Evolutionary conservation across 2,888 invertebrate species (phyloP).

Genomic region (Nymphalis c-album): DNA sequence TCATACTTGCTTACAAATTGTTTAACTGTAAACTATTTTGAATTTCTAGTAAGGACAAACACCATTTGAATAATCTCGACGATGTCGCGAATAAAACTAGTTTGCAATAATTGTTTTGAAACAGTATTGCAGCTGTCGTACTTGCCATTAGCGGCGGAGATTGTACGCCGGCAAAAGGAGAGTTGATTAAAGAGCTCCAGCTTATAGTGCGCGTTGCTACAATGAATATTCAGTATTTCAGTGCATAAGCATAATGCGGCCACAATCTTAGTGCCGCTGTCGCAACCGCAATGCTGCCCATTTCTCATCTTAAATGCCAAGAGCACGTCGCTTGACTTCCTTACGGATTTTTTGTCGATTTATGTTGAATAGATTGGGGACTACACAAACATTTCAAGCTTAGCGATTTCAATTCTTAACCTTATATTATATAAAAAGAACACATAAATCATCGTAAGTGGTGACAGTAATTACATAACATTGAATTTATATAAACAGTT

Average conservation of each 20-base stretch:
- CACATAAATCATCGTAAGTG: no score
- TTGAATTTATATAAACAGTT: no score
- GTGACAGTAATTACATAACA: no score
- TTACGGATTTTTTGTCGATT: constrained; percentile 34
- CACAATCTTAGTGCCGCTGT: constrained; percentile 70
- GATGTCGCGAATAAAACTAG: constrained; percentile 25
- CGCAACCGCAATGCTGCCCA: constrained; percentile 68
- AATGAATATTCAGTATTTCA: constrained; percentile 75
- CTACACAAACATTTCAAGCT: neutral
- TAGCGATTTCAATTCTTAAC: neutral
- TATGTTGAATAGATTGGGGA: constrained; percentile 15
- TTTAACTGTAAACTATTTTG: neutral
- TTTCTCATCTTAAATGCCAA: constrained; percentile 75
- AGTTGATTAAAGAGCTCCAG: constrained; percentile 69
- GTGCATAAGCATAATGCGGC: constrained; percentile 70
- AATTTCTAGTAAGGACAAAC: neutral
- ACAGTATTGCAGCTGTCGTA: constrained; percentile 42
- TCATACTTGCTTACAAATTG: neutral
- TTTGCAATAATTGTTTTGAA: constrained; percentile 40
- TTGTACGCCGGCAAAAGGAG: constrained; percentile 53
- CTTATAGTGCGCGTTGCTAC: constrained; percentile 56
- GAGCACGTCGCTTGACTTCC: constrained; percentile 54
- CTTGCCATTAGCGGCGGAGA: constrained; percentile 47
- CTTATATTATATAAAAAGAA: no score
- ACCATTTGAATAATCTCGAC: constrained; percentile 3